Base-by-base conservation (phyloP, 1,140 invertebrate species). In the Macrocentrus cingulum region DNA sequence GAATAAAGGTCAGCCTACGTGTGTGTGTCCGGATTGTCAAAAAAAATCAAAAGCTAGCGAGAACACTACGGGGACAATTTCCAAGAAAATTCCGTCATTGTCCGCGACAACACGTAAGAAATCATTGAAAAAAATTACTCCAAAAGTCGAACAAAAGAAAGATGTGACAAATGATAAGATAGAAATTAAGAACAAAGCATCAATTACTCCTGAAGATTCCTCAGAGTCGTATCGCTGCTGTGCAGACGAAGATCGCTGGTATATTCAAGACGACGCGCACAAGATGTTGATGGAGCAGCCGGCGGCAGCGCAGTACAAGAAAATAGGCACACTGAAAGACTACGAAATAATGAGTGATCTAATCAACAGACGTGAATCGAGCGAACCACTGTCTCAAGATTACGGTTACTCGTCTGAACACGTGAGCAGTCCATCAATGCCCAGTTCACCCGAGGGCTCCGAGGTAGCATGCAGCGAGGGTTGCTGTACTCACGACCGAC, bases 381-480 rank as follows among this genome's bases (percentile, higher is more conserved):
- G 83, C 65, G 87, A 90, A 66, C 84, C 85, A 65, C 72, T 71
- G 13, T 87, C 86, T n/a, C 88, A 89, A 69, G 91, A 94, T 73
- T 91, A 88, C 71, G 91, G 91, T 25, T 93, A 92, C 70, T 90
- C 88, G 16, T 92, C 90, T 7, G 90, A 89, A 59, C 85, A 85
- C 67, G 87, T 87, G 57, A 87, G 87, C 19, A 86, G 84, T 56
- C 88, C 86, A 16, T 91, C 89, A 60, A 77, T 87, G 23, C 84
- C 86, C 42, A 90, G 88, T 68, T 90, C 90, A 8, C 89, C 90
- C 0, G 90, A 91, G 67, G 90, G 90, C 18, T 92, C 90, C 0
- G 91, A 92, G 71, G 84, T 92, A 29, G 91, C 90, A 0, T 92
- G 91, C 76, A 91, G 87, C 1, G 91, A 92, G 68, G 87, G 87